Conservation (phyloP, 2,113 vertebrate species). For the Phaethornis superciliosus region DNA sequence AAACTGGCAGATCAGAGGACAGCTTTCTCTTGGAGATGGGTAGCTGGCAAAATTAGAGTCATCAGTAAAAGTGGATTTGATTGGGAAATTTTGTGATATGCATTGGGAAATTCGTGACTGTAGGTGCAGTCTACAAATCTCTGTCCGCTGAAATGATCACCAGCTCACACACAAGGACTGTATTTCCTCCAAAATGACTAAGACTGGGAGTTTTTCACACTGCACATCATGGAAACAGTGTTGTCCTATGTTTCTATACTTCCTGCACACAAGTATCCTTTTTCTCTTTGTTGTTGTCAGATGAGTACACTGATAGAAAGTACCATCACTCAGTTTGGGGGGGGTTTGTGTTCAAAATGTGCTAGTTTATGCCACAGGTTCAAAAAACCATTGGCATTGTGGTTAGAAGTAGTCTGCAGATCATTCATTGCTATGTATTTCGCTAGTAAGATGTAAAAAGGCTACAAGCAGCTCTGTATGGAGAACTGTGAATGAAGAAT, state of each 20-base stretch:
- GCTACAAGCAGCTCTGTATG: not conserved
- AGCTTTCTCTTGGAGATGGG: not conserved
- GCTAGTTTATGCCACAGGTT: not conserved
- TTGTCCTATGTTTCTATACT: not conserved
- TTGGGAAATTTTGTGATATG: not conserved
- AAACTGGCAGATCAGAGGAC: not conserved
- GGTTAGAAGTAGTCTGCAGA: not conserved
- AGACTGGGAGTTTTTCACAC: not conserved
- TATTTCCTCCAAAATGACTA: not conserved
- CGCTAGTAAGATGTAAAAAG: not conserved
- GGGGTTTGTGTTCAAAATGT: not conserved
- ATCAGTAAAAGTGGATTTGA: not conserved
- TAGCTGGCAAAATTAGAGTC: not conserved
- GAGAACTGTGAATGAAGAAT: not conserved
- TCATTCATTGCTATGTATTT: not conserved
- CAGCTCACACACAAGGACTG: not conserved
- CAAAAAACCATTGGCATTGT: not conserved
- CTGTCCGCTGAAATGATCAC: not conserved
- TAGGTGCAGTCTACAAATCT: not conserved
- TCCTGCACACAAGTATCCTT: not conserved
- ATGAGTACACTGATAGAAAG: not conserved
- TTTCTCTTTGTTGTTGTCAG: not conserved
- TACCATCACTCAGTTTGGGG: not conserved
- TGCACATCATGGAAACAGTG: not conserved
- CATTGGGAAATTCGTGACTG: too few relatives aligned